Evolutionary conservation across 2,113 vertebrate genomes (phyloP), one percentile per base, ranked within the genome.

Genomic region (Scomber colias): DNA sequence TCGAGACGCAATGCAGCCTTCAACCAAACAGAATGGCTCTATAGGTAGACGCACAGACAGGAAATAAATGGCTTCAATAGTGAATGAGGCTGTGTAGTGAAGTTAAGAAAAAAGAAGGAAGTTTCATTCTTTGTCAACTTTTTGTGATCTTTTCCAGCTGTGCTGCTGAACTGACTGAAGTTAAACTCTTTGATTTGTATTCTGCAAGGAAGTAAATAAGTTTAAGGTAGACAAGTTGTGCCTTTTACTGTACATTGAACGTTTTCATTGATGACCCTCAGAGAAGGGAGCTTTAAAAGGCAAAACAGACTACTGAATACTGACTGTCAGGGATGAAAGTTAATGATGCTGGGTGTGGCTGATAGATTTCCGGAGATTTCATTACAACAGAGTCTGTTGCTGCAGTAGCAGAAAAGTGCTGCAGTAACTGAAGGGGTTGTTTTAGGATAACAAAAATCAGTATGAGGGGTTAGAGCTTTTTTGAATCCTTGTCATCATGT

Each of bases 1-100:
- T 82, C 56, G 70, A 75, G 50, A 80, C 60, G 78, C 69, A 44
- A 61, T 21, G 60, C 44, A 50, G 59, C 69, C 63, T 69, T 79
- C 60, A 66, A 44, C n/a, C 65, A 72, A 64, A 75, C 73, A 62
- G 15, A 81, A 64, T 61, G 71, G 48, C 27, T 87, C 55, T 19
- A 3, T 30, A 56, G 75, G 69, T 45, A 16, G 46, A 70, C 49
- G 57, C 55, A 40, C 45, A 45, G 57, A 70, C 45, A 35, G 60
- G 48, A 27, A 75, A 59, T 45, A 24, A 73, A 68, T 35, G 46
- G 54, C 40, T 45, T 56, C 10, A 27, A 67, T 35, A 40, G 45
- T 46, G 50, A 85, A 75, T 19, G 10, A 17, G 66, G 67, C 59
- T 64, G n/a, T 46, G 48, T 19, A 16, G 48, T 21, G 21, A 66